phyloP scores from a whole-genome alignment of 1,140 invertebrate genomes.

The Leptopilina boulardi region DNA sequence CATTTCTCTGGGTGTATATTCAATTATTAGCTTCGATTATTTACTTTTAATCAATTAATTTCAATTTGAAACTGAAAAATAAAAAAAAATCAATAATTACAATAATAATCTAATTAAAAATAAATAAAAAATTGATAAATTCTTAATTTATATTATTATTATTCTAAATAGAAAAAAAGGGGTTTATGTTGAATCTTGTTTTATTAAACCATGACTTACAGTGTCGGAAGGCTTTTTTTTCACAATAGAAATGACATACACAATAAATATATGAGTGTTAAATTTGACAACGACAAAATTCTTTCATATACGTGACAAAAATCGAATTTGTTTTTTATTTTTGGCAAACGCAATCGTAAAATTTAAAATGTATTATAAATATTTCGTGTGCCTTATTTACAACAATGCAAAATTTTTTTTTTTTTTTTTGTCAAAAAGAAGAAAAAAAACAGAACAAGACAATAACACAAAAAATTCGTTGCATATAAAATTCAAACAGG shows the following conservation, averaged over 20 bases:
- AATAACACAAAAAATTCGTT: background rate
- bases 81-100: too few relatives aligned
- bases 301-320: background rate
- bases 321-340: background rate
- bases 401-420: too few relatives aligned
- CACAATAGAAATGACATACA: constrained; percentile 29
- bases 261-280: background rate
- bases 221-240: constrained; percentile 10
- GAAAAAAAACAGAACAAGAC: background rate
- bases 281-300: constrained; percentile 14
- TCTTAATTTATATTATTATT: background rate
- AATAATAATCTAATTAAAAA: too few relatives aligned
- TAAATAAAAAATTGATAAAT: background rate
- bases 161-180: background rate
- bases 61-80: too few relatives aligned
- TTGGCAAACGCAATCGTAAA: too few relatives aligned
- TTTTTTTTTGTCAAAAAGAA: too few relatives aligned
- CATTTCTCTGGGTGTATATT: too few relatives aligned
- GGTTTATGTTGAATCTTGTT: background rate
- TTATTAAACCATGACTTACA: constrained; percentile 16
- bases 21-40: too few relatives aligned
- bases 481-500: background rate
- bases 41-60: too few relatives aligned
- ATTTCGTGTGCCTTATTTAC: too few relatives aligned
- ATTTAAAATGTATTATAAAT: too few relatives aligned